Evolutionary conservation across 1,140 invertebrate genomes (phyloP), one percentile per base, ranked within the genome.

Genomic region (Panulirus ornatus): DNA sequence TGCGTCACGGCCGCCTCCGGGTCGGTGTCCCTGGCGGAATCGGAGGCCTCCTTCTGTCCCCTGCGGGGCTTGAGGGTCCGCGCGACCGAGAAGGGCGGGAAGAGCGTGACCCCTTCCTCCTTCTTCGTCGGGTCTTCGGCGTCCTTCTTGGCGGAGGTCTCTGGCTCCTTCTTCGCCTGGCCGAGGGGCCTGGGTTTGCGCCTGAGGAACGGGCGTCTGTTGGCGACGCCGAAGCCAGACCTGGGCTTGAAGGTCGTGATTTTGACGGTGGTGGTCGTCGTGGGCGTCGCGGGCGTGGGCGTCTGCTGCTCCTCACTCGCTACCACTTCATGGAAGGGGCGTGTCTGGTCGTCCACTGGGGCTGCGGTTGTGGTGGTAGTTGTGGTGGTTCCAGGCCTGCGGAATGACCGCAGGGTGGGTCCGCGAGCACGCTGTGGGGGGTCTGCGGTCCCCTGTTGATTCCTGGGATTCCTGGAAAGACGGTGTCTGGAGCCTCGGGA

Each of bases 221-320:
- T 89, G 16, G 75, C 87, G 19, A 83, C 44, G 30, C 83, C 83
- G 27, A 89, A 89, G 71, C 76, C 76, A 22, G 84, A 89, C 47
- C 47, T 89, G 14, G 87, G 87, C 38, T 89, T 89, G 34, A 89
- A 89, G 27, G 87, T 89, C 34, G 87, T 89, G 19, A 89, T 79
- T 47, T 58, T 89, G 42, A 83, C n/a, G 44, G 87, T 89, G 38
- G 83, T 51, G 27, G 87, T 89, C 6, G 87, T 75, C 14, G 70
- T 42, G 22, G 42, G 40, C 9, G 78, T 79, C 5, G 78, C 22
- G 40, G 66, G 27, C 38, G 36, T 40, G 11, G 6, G 34, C 8
- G 87, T 47, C n/a, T n/a, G n/a, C n/a, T n/a, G n/a, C n/a, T n/a
- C n/a, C n/a, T n/a, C n/a, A n/a, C n/a, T n/a, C n/a, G n/a, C n/a